Base-by-base conservation (phyloP, 2,888 invertebrate genomes). In the Pinctada fucata region DNA sequence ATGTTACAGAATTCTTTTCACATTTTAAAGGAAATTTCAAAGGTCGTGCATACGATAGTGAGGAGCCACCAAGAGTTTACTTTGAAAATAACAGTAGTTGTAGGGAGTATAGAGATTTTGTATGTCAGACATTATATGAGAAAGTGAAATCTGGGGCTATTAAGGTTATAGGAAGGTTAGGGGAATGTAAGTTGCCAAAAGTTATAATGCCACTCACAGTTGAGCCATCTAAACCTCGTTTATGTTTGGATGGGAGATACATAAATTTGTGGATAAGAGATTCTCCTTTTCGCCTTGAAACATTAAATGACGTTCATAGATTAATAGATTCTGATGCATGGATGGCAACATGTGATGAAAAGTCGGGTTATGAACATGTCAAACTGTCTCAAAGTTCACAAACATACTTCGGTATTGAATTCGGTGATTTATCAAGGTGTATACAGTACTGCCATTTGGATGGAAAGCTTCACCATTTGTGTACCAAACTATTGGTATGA, bases 371-470 rank as follows among this genome's bases (percentile, higher is more conserved):
- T 67, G 71, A 76, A 31, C 79, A 79, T 58, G 63, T 79, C 3
- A 6, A 4, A 16, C 51, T 75, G 50, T 49, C 64, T 5, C 45
- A 52, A 66, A 31, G 64, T 16, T 71, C 65, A 5, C 71, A 75
- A 64, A 67, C 48, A 49, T 79, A 76, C 65, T 79, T 76, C 52
- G 79, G 79, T 5, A 76, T 79, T 6, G 70, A 79, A 67, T 79
- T 72, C 66, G 72, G 72, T 4, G 76, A 71, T n/a, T n/a, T n/a
- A n/a, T n/a, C n/a, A n/a, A 4, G 67, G 74, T 68, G 65, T 83
- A 65, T 69, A 89, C 87, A 83, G 84, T 6, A 80, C 87, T 69
- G 85, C 88, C 48, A 49, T 83, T 80, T 63, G 76, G 79, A 0
- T 79, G 71, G 72, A 79, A 79, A 63, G 67, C 64, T 1, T 64